Conservation (phyloP, 2,888 invertebrate species). For the Aelia acuminata region DNA sequence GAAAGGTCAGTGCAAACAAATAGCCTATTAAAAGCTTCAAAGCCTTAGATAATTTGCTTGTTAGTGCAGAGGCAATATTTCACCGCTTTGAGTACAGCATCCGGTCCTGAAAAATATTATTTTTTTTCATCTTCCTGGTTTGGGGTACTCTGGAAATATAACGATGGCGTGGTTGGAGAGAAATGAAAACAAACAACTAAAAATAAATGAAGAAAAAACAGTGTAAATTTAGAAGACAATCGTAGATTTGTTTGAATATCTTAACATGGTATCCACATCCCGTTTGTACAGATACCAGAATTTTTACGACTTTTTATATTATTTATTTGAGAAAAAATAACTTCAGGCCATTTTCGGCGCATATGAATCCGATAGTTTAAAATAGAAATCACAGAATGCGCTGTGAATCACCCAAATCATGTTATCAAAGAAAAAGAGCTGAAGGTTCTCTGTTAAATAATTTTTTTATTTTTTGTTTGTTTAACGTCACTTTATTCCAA, state of each 20-base stretch:
- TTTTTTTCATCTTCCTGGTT: neutral
- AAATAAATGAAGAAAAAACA: neutral
- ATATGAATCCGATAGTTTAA: too few relatives aligned
- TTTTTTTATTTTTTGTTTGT: too few relatives aligned
- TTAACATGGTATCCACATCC: neutral
- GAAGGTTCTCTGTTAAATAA: too few relatives aligned
- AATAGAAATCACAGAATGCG: too few relatives aligned
- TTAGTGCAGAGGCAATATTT: neutral
- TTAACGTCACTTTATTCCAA: too few relatives aligned
- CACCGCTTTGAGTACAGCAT: neutral
- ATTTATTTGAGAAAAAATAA: too few relatives aligned
- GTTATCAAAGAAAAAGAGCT: too few relatives aligned
- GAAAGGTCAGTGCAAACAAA: neutral
- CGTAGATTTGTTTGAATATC: neutral
- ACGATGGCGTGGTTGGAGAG: neutral
- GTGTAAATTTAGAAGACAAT: neutral
- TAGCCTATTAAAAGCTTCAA: constrained; percentile 6
- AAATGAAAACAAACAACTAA: neutral
- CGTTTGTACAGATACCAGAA: too few relatives aligned
- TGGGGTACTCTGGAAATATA: neutral
- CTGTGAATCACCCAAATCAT: too few relatives aligned
- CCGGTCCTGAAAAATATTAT: neutral
- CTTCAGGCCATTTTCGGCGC: too few relatives aligned
- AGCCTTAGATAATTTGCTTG: neutral
- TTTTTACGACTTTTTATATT: too few relatives aligned